These are phyloP conservation scores for Catharus ustulatus DNA, from an alignment of 2,797 vertebrate species.

Conservation along the genomic window DNA sequence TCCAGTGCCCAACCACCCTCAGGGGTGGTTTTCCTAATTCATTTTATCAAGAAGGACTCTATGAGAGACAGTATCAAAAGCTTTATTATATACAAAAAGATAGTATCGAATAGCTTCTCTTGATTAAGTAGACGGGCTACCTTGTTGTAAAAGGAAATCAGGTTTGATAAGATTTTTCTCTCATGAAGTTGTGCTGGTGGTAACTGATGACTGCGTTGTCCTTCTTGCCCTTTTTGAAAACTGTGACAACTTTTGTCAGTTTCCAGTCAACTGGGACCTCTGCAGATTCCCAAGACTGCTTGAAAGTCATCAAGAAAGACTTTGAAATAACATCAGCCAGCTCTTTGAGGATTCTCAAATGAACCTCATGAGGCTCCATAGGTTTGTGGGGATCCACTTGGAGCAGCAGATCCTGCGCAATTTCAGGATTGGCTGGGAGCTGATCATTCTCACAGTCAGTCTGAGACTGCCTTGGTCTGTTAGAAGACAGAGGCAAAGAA, in stretches of 20 bases:
- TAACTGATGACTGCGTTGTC: background rate
- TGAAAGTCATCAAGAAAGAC: background rate
- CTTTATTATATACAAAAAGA: background rate
- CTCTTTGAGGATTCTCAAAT: background rate
- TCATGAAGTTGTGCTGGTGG: background rate
- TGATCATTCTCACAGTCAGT: background rate
- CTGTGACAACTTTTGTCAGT: background rate
- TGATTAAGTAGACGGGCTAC: no score
- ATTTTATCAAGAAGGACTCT: background rate
- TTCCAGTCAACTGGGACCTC: background rate
- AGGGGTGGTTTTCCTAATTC: background rate
- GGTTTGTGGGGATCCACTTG: background rate
- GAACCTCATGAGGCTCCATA: no score
- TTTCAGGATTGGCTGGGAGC: background rate
- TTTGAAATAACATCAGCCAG: background rate
- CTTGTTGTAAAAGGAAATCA: background rate
- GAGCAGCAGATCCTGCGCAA: background rate
- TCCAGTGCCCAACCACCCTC: background rate
- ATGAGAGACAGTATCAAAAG: background rate
- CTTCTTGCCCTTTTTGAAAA: background rate
- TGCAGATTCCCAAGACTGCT: background rate
- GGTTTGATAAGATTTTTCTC: background rate
- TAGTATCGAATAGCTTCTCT: background rate
- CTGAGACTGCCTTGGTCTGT: rapidly evolving
- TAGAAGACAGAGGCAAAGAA: background rate